Conservation (phyloP, 2,888 invertebrate species). For the Thymelicus lineola region DNA sequence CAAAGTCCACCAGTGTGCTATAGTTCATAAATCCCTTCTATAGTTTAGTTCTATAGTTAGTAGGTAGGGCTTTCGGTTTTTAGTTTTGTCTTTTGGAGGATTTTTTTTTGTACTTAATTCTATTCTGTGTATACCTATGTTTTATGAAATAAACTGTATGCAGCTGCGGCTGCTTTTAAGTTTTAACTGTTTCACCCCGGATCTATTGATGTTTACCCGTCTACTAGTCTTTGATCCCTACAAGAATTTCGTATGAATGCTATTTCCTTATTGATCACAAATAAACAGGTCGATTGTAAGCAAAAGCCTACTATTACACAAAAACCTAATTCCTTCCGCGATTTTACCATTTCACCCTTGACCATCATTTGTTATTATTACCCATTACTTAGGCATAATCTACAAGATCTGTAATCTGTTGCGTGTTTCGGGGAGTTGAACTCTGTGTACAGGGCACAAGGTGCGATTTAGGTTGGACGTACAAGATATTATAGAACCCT, state of each 20-base stretch:
- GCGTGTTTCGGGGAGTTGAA: constrained; percentile 13
- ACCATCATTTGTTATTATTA: constrained; percentile 76
- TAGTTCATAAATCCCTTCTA: too few relatives aligned
- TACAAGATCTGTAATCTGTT: constrained; percentile 25
- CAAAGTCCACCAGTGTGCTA: too few relatives aligned
- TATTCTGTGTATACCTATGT: too few relatives aligned
- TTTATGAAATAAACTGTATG: too few relatives aligned
- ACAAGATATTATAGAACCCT: constrained; percentile 49
- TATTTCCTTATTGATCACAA: not conserved
- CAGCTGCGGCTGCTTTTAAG: too few relatives aligned
- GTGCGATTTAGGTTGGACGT: constrained; percentile 20
- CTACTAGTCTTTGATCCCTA: not conserved
- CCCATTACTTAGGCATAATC: constrained; percentile 49
- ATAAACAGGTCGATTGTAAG: not conserved
- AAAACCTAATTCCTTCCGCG: constrained; percentile 56
- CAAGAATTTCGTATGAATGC: not conserved
- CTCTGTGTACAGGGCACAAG: not conserved
- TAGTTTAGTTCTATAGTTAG: too few relatives aligned
- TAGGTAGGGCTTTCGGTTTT: too few relatives aligned
- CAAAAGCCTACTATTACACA: constrained; percentile 27
- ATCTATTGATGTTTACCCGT: too few relatives aligned
- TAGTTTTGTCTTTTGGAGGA: too few relatives aligned
- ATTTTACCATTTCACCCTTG: constrained; percentile 72
- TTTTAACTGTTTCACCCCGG: too few relatives aligned
- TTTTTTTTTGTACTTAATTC: too few relatives aligned